Base-by-base conservation (phyloP, 2,113 vertebrate species). In the Cinclus cinclus region DNA sequence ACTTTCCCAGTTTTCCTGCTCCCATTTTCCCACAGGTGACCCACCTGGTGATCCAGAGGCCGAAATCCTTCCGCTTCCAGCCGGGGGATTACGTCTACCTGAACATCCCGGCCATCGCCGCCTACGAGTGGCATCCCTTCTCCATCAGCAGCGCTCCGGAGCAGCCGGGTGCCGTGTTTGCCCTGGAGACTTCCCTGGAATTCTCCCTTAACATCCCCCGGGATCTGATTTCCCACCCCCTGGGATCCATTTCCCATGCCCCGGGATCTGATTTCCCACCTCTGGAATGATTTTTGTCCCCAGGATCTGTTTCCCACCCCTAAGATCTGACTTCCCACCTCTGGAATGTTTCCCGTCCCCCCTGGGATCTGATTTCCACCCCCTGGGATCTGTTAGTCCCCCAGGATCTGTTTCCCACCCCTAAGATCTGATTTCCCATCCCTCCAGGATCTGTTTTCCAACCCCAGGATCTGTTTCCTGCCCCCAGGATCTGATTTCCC, bases 61-160 rank as follows among this genome's bases (percentile, higher is more conserved):
- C 99, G 0, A 97, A 91, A 55, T 98, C 97, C 71, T 99, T 99
- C 96, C 98, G 96, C 41, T 99, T 98, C 85, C 98, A 98, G 89
- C 98, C 99, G 1, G 99, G 99, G 15, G 99, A 99, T 93, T 99
- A 98, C 28, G 31, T 99, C n/a, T 99, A 98, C 93, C 97, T 99
- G 91, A 99, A 99, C 97, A 89, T 99, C 55, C 99, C 99, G 0
- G 97, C 93, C 85, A 98, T 99, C 0, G 99, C 99, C 15, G 97
- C 98, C 95, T 99, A 98, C 1, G 98, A 99, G 96, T 99, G 99
- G 99, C 99, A 99, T 10, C 99, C 99, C 1, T 99, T 99, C 95
- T 99, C 98, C 93, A 99, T 99, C 98, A 99, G 99, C 98, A 99
- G 99, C 2, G 98, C 99, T 4, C 99, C 99, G 0, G 99, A 99